Evolutionary conservation across 2,888 invertebrate genomes (phyloP).

Genomic region (Allolobophora icterica): DNA sequence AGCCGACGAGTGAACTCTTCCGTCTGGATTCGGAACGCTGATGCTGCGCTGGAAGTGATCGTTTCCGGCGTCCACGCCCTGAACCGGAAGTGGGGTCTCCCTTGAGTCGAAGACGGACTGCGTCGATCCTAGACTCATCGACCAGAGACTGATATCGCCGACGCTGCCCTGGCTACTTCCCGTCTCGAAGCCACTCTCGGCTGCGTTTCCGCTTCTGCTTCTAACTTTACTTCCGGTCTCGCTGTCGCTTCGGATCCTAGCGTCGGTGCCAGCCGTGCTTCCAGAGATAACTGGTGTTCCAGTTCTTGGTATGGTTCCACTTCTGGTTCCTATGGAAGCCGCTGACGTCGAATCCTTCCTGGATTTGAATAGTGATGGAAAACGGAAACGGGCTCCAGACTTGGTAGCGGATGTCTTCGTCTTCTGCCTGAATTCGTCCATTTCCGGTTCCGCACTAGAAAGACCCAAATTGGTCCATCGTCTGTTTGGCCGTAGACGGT

Average conservation of each 20-base stretch:
- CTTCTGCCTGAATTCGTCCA: background rate
- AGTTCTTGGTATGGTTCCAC: background rate
- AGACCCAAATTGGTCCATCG: background rate
- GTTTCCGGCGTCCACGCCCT: background rate
- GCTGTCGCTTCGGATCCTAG: background rate
- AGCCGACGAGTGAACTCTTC: background rate
- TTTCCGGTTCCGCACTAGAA: background rate
- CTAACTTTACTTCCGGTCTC: background rate
- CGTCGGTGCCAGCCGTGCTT: background rate
- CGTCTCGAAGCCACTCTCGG: background rate
- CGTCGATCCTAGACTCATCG: background rate
- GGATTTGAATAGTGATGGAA: background rate
- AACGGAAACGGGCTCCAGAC: background rate
- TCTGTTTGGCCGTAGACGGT: background rate
- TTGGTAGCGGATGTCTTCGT: background rate
- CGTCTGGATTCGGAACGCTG: constrained; percentile 17
- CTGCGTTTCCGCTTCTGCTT: background rate
- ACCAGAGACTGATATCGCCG: background rate
- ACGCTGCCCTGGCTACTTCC: background rate
- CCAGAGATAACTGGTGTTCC: background rate
- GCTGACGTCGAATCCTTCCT: background rate
- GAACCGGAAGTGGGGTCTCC: background rate
- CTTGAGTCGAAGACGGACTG: background rate
- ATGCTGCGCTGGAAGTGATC: background rate
- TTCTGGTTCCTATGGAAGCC: background rate